Conservation (phyloP, 2,113 vertebrate genomes). For the Circaetus gallicus region DNA sequence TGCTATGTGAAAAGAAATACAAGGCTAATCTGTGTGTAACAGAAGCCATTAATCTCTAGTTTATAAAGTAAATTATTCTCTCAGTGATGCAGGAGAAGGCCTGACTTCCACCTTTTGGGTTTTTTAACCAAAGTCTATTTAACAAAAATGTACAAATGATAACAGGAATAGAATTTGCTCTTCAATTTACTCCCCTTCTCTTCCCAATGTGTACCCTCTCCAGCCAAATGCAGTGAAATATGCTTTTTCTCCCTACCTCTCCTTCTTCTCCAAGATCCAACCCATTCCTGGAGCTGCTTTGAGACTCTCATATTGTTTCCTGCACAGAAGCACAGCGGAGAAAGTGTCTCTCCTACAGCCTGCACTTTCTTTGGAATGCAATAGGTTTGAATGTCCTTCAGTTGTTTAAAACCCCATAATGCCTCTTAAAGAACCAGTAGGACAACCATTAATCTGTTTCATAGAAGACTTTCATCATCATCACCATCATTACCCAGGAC, state of each 20-base stretch:
- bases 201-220: neutral
- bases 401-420: neutral
- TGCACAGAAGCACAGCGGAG: neutral
- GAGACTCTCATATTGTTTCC: neutral
- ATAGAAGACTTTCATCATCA: no score
- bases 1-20: neutral
- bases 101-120: neutral
- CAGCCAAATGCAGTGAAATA: neutral
- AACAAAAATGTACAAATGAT: neutral
- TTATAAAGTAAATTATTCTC: neutral
- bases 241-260: neutral
- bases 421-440: neutral
- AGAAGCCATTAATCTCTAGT: neutral
- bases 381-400: neutral
- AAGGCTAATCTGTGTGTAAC: neutral
- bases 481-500: neutral
- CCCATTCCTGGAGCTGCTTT: neutral
- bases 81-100: neutral
- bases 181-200: neutral
- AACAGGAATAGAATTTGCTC: neutral
- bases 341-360: neutral
- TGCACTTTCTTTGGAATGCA: neutral
- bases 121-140: neutral
- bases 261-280: neutral
- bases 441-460: neutral